A percentile compares a stretch with the other conserved stretches of the same genome.
Conservation (phyloP, 2,888 invertebrate species). For the Dysmachus trigonus region DNA sequence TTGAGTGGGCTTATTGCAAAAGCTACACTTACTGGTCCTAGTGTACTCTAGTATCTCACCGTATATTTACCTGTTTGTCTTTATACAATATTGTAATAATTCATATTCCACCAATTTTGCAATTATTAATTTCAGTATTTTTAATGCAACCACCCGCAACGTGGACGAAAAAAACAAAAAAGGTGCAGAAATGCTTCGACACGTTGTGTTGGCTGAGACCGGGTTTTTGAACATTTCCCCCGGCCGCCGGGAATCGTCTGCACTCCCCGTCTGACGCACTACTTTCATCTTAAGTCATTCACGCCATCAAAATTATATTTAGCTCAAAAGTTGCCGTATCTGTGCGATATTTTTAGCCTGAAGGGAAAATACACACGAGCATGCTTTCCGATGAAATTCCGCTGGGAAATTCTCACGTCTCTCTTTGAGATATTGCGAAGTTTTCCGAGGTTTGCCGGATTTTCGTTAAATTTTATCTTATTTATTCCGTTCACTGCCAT, state of each 20-base stretch:
- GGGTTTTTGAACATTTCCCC: background rate
- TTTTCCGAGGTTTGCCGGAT: constrained; percentile 14
- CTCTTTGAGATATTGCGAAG: constrained; percentile 22
- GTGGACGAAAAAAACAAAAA: no score
- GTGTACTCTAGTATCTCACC: no score
- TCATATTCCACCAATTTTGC: background rate
- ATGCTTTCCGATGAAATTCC: background rate
- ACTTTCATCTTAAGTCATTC: constrained; percentile 76
- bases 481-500: constrained; percentile 33
- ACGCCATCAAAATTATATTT: constrained; percentile 69
- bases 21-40: background rate
- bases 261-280: background rate
- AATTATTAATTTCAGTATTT: background rate
- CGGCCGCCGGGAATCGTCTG: background rate
- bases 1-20: background rate
- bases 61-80: background rate
- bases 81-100: background rate
- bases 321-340: constrained; percentile 23
- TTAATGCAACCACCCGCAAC: background rate
- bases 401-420: constrained; percentile 24
- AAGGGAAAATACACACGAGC: constrained; percentile 21
- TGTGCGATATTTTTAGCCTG: constrained; percentile 16
- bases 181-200: background rate
- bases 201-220: background rate
- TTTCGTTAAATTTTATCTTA: constrained; percentile 27